Evolutionary conservation across 1,140 invertebrate genomes (phyloP).

Genomic region (Drosophila rufa): DNA sequence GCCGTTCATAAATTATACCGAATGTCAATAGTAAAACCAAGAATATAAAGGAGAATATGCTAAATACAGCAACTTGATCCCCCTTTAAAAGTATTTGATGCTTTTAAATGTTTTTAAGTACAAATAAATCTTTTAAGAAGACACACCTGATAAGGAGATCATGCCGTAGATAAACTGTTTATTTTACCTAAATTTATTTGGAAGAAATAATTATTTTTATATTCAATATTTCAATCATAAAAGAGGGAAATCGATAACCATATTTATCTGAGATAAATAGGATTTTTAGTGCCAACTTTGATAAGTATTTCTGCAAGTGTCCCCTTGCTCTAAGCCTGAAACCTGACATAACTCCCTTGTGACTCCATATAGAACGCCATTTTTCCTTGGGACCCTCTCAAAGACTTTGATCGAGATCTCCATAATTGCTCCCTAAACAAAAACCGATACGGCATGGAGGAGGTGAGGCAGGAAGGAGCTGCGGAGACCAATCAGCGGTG

Average conservation of each 20-base stretch:
- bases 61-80: not conserved
- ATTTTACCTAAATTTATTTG: too few relatives aligned
- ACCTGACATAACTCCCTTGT: not conserved
- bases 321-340: not conserved
- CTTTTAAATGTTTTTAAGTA: not conserved
- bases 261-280: too few relatives aligned
- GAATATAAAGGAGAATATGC: not conserved
- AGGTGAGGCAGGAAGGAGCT: conserved; percentile 10
- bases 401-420: conserved; percentile 29
- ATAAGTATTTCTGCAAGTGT: not conserved
- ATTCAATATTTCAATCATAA: too few relatives aligned
- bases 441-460: conserved; percentile 11
- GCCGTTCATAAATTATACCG: conserved; percentile 30
- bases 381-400: conserved; percentile 33
- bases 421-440: conserved; percentile 47
- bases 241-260: too few relatives aligned
- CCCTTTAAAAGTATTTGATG: not conserved
- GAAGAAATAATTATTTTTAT: too few relatives aligned
- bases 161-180: too few relatives aligned
- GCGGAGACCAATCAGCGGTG: conserved; percentile 63
- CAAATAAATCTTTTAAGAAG: not conserved
- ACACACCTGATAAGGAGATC: too few relatives aligned
- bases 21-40: not conserved
- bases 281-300: not conserved
- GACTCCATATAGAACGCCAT: conserved; percentile 24